A percentile compares a stretch with the other conserved stretches of the same genome.
phyloP scores from a whole-genome alignment of 2,113 vertebrate species.

The Coregonus clupeaformis region DNA sequence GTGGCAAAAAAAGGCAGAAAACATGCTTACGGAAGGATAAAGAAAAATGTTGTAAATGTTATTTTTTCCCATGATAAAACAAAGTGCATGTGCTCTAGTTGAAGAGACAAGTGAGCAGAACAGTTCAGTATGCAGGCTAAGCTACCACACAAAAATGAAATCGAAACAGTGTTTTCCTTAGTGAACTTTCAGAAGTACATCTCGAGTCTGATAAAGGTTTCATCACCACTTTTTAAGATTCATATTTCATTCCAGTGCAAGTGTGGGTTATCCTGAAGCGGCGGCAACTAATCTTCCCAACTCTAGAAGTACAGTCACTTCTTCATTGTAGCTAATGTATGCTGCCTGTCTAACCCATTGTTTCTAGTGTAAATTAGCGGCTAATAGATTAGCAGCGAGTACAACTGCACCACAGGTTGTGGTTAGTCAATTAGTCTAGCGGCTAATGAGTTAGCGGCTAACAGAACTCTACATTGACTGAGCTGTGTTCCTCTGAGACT shows the following conservation, averaged over 20 bases:
- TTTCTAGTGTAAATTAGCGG: not conserved
- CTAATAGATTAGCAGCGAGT: not conserved
- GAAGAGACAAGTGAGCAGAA: slow-evolving; percentile 33
- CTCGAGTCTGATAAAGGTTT: not conserved
- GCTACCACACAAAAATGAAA: not conserved
- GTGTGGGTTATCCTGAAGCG: not conserved
- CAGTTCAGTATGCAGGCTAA: slow-evolving; percentile 15
- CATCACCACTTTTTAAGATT: not conserved
- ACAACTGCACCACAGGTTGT: not conserved
- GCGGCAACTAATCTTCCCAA: not conserved
- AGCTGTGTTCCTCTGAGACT: not conserved
- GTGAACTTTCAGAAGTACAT: not conserved
- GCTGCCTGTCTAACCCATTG: not conserved
- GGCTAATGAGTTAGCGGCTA: not conserved
- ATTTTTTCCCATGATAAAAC: slow-evolving; percentile 51
- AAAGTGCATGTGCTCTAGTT: slow-evolving; percentile 85
- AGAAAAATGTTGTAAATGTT: slow-evolving; percentile 39
- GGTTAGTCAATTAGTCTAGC: not conserved
- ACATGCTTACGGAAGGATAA: slow-evolving; percentile 29
- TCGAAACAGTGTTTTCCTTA: not conserved
- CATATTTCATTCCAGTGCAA: not conserved
- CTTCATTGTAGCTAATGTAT: not conserved
- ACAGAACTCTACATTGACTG: not conserved
- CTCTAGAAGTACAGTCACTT: not conserved
- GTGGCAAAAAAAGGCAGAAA: slow-evolving; percentile 22